Base-by-base conservation (phyloP, 1,140 invertebrate species). In the Ips typographus region DNA sequence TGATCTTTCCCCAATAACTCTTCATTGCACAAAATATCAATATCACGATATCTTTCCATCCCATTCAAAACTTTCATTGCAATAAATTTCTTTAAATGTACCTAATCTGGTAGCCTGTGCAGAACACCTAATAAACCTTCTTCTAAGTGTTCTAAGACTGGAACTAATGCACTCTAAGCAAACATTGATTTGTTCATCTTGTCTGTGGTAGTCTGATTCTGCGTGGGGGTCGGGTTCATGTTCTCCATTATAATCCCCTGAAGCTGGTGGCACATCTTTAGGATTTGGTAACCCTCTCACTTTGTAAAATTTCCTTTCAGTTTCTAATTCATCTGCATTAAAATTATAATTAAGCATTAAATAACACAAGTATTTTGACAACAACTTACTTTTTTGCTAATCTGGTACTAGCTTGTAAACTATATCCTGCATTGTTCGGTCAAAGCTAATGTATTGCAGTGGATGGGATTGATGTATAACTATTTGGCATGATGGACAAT, bases 11-110 rank as follows among this genome's bases (percentile, higher is more conserved):
- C 98, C 79, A 99, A 83, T 69, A 99, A 85, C 86, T 99, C 96
- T 80, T 98, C 93, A 85, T 99, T 98, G 84, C 97, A 99, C 78
- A 98, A 85, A 78, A 99, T 96, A 84, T 99, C 98, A 82, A 98
- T 94, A 85, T 99, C 95, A 85, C 92, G 90, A 86, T 98, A 98
- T 81, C 94, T 94, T 65, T 96, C 92, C 78, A 94, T 91, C 47
- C 85, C 85, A 78, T 94, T 94, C 72, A 96, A 88, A 64, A 98
- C 89, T 84, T 98, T 97, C 78, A 96, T 93, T 56, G 98, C 95
- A 74, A 99, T 90, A 83, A 97, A 98, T 82, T 99, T 98, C 82
- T 98, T 98, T 5, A 98, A 85, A 80, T 98, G 95, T 57, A n/a
- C n/a, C n/a, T n/a, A 94, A 95, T 74, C 98, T 96, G 7, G 96